Percentiles rank a stretch among this genome's conserved stretches.
Evolutionary conservation across 2,888 invertebrate genomes (phyloP).

Genomic region (Congeria kusceri): DNA sequence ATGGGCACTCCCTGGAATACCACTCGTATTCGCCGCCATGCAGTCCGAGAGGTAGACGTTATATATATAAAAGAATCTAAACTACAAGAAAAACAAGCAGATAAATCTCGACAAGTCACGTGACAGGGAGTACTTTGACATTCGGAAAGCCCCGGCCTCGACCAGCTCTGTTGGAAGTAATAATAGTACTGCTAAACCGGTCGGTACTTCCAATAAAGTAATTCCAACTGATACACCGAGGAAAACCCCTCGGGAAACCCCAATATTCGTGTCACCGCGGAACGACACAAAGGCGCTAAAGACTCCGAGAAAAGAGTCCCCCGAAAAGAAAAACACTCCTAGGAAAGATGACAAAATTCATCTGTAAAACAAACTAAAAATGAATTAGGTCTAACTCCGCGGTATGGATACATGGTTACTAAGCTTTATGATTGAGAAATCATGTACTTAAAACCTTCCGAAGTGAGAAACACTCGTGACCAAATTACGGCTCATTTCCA

Average conservation of each 20-base stretch:
- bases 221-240: slow-evolving; percentile 55
- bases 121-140: slow-evolving; percentile 37
- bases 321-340: slow-evolving; percentile 9
- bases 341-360: slow-evolving; percentile 8
- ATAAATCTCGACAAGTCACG: slow-evolving; percentile 21
- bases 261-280: slow-evolving; percentile 43
- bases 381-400: slow-evolving; percentile 53
- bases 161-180: slow-evolving; percentile 36
- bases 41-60: slow-evolving; percentile 54
- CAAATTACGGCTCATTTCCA: slow-evolving; percentile 60
- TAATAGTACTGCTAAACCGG: slow-evolving; percentile 36
- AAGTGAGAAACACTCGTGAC: slow-evolving; percentile 60
- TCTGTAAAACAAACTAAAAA: slow-evolving; percentile 23
- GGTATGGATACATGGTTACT: slow-evolving; percentile 61
- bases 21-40: slow-evolving; percentile 37
- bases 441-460: slow-evolving; percentile 56
- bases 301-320: slow-evolving; percentile 1
- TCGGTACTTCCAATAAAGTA: slow-evolving; percentile 54
- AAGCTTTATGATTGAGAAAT: slow-evolving; percentile 58
- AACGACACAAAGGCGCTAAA: slow-evolving; percentile 28
- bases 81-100: slow-evolving; percentile 36
- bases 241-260: slow-evolving; percentile 46
- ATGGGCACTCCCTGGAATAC: slow-evolving; percentile 22
- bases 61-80: slow-evolving; percentile 56
- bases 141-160: slow-evolving; percentile 39